A percentile compares a stretch with the other conserved stretches of the same genome.
These are phyloP conservation scores for Procambarus clarkii DNA, from an alignment of 1,140 invertebrate species.

Conservation along the genomic window DNA sequence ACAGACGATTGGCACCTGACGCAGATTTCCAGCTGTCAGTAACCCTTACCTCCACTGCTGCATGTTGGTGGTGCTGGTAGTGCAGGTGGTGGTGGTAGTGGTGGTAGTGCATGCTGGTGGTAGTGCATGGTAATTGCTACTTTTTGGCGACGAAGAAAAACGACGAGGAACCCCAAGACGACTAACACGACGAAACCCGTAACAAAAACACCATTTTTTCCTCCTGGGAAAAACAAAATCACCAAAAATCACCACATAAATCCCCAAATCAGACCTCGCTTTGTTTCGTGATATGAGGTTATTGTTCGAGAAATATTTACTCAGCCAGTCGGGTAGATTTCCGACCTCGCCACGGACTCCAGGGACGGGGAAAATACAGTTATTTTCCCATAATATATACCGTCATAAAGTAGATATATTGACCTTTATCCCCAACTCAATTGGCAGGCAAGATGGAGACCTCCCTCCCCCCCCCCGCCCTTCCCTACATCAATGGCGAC, in stretches of 20 bases:
- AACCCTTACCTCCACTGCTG: not conserved
- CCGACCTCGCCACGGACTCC: not conserved
- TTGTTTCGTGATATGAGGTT: constrained; percentile 2
- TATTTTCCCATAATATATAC: constrained; percentile 11
- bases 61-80: not conserved
- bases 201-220: not conserved
- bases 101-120: not conserved
- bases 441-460: not conserved
- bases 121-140: not conserved
- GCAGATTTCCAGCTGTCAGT: not conserved
- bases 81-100: not conserved
- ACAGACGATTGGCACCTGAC: too few relatives aligned
- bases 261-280: not conserved
- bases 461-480: not conserved
- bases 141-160: not conserved
- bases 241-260: too few relatives aligned
- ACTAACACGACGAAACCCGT: too few relatives aligned
- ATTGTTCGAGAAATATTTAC: not conserved
- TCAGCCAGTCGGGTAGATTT: not conserved
- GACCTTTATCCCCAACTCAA: constrained; percentile 1
- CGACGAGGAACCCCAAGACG: too few relatives aligned
- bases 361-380: not conserved
- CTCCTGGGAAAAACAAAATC: too few relatives aligned
- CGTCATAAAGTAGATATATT: constrained; percentile 39
- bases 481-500: not conserved